Evolutionary conservation across 2,888 invertebrate genomes (phyloP), one percentile per base, ranked within the genome.

Genomic region (Apodemia hepburni): DNA sequence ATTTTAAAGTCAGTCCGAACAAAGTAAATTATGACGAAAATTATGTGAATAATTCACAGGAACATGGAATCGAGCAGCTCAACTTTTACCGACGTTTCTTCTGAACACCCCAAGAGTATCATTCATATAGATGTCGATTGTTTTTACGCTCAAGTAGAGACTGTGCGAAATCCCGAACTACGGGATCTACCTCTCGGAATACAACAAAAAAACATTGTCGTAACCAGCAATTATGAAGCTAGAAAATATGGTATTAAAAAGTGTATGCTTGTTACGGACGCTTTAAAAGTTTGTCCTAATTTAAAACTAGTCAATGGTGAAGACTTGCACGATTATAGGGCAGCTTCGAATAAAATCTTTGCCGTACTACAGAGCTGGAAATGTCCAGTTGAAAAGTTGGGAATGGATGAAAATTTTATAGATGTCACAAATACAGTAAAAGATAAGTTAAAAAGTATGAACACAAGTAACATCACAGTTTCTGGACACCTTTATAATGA

Each of bases 141-240:
- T 81, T 97, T 96, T 85, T 97, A 97, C 85, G 97, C 97, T 66
- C 97, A 97, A 92, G 96, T 97, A 69, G 97, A 97, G 86, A 96
- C 95, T 93, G 80, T 95, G 64, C 93, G 93, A 70, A 93, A 95
- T 79, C 96, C 96, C 3, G 91, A 93, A 72, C 83, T 96, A 62
- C 91, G 93, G 67, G 86, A 88, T 62, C 92, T 94, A 71, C 96
- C 97, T 35, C 82, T 97, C 68, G 97, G 97, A 61, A 93, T 97
- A 47, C 95, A 97, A 80, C 97, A 97, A 84, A 97, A 97, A 79
- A 95, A 95, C 81, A 92, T 96, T 65, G 94, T 97, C 9, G 96
- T 97, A 58, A 97, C 97, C 9, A 95, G 96, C 75, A 97, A 97
- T 84, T 97, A 97, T 79, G 86, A 94, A 67, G 97, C 97, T 7